These are phyloP conservation scores for Phrynosoma blainvillii DNA, from an alignment of 2,113 vertebrate genomes.

Conservation along the genomic window DNA sequence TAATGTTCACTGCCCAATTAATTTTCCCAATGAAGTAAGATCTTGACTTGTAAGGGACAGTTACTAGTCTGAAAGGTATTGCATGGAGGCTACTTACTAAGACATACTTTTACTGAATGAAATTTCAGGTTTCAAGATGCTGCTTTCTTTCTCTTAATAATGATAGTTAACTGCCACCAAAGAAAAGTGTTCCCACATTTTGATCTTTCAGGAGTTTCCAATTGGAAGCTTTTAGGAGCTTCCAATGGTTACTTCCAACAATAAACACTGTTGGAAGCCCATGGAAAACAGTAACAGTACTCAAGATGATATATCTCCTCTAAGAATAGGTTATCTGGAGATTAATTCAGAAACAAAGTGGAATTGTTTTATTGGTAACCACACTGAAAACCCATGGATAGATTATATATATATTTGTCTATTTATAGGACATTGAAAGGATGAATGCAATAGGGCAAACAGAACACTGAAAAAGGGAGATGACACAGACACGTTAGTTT, in stretches of 20 bases:
- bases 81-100: neutral
- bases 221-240: neutral
- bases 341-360: neutral
- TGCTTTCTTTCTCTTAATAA: neutral
- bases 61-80: neutral
- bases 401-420: neutral
- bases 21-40: neutral
- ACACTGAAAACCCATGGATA: neutral
- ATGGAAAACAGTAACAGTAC: neutral
- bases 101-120: neutral
- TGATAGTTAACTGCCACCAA: neutral
- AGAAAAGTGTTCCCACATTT: neutral
- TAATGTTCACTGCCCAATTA: neutral
- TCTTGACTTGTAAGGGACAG: neutral
- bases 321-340: neutral
- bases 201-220: neutral
- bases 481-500: neutral
- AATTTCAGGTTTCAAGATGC: neutral
- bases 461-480: neutral
- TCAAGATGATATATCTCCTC: neutral
- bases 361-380: neutral
- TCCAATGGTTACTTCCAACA: neutral
- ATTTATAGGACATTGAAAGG: neutral
- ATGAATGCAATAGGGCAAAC: neutral
- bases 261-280: neutral